phyloP scores from a whole-genome alignment of 2,888 invertebrate species.

The Camponotus fellah region DNA sequence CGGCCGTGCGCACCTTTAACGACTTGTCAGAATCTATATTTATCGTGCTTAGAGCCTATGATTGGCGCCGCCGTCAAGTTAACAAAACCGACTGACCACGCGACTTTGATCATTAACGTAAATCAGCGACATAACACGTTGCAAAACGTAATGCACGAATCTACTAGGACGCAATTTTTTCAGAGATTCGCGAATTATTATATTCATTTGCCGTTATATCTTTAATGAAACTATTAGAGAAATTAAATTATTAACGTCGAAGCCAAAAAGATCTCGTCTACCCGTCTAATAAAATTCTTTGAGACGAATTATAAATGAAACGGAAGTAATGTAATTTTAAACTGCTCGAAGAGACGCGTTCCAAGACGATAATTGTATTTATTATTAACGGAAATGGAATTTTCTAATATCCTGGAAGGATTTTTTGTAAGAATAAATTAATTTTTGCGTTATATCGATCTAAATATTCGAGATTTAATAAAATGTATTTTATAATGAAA shows the following conservation, averaged over 20 bases:
- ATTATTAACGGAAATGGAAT: constrained; percentile 9
- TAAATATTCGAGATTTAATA: background rate
- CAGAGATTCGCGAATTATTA: constrained; percentile 25
- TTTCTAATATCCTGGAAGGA: background rate
- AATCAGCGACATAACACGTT: constrained; percentile 63
- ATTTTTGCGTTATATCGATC: background rate
- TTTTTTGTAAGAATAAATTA: background rate
- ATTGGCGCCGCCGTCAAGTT: constrained; percentile 60
- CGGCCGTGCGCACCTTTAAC: constrained; percentile 65
- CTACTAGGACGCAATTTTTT: constrained; percentile 17
- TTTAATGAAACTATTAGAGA: constrained; percentile 22
- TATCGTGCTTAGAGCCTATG: constrained; percentile 68
- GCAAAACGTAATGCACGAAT: constrained; percentile 13
- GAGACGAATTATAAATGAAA: constrained; percentile 7
- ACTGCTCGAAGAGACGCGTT: background rate
- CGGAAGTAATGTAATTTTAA: constrained; percentile 15
- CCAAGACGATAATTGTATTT: background rate
- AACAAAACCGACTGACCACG: constrained; percentile 64
- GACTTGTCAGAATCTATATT: constrained; percentile 72
- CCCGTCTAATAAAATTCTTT: background rate
- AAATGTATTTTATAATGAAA: background rate
- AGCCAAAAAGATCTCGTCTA: background rate
- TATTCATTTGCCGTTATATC: background rate
- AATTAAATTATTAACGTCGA: constrained; percentile 41
- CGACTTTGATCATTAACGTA: constrained; percentile 69